Evolutionary conservation across 2,797 vertebrate genomes (phyloP), one percentile per base, ranked within the genome.

Genomic region (Enteromius unitaeniatus): DNA sequence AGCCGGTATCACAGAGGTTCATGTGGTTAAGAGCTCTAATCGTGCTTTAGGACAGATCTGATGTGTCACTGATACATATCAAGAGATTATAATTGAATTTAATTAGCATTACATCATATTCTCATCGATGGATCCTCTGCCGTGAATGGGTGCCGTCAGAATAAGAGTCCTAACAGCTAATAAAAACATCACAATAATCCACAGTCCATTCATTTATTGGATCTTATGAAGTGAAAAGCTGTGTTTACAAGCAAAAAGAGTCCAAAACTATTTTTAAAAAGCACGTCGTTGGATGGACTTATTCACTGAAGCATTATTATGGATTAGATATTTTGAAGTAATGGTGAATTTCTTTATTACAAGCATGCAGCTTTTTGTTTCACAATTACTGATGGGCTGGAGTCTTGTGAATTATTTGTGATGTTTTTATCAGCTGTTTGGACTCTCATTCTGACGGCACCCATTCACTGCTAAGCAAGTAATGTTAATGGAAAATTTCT

Each of bases 1-100:
- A 82, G 60, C 45, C 2, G 17, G 13, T 75, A 65, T 82, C 76
- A 49, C 45, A 53, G 31, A 65, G 45, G 47, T 67, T 65, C n/a
- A 6, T 65, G 45, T 2, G 13, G 62, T 10, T 82, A 82, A 75
- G 31, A 9, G 1, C 68, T 49, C 21, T 82, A 51, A 82, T 82
- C 45, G 3, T 64, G 23, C 21, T 73, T 65, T 28, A 55, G 31
- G n/a, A 42, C 17, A 40, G 60, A 74, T 28, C 13, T 65, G 34
- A 82, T 75, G 62, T 23, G 17, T 75, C 45, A 6, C 11, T 31
- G 40, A 82, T 74, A 13, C 42, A 49, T 55, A 70, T 26, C 10
- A 64, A 70, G 42, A 64, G 13, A 9, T 72, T 62, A 64, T 37
- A 0, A 45, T 68, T 31, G 10, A 23, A 34, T 79, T 42, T 5